These are phyloP conservation scores for Panopea generosa DNA, from an alignment of 2,888 invertebrate species.

Conservation along the genomic window DNA sequence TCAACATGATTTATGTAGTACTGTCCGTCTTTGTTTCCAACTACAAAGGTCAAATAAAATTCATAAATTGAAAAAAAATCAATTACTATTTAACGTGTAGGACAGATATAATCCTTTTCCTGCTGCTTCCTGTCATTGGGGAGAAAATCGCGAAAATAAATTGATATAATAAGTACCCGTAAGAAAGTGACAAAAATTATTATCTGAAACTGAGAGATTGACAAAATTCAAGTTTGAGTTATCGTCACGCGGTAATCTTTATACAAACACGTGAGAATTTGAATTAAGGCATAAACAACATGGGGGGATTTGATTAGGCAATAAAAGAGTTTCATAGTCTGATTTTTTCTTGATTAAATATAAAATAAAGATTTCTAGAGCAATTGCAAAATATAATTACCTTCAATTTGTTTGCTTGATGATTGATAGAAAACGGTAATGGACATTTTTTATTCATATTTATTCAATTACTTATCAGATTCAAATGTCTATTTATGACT, in stretches of 20 bases:
- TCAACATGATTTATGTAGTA: too few species aligned
- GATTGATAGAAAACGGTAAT: too few species aligned
- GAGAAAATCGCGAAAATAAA: slow-evolving; percentile 50
- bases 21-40: too few species aligned
- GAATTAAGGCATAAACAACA: slow-evolving; percentile 6
- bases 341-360: too few species aligned
- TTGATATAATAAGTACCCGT: slow-evolving; percentile 44
- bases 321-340: background rate
- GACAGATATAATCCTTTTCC: slow-evolving; percentile 1
- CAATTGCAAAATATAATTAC: too few species aligned
- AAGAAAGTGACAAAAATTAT: slow-evolving; percentile 62
- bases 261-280: slow-evolving; percentile 27
- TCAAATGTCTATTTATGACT: too few species aligned
- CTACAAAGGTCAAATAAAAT: background rate
- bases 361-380: too few species aligned
- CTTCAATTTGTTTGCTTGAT: too few species aligned
- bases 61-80: slow-evolving; percentile 1
- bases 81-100: too few species aligned
- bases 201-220: slow-evolving; percentile 33
- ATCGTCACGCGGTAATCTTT: slow-evolving; percentile 34
- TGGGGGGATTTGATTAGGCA: background rate
- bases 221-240: slow-evolving; percentile 25
- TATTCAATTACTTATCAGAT: too few species aligned
- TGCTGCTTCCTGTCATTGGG: slow-evolving; percentile 40
- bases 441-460: too few species aligned